Evolutionary conservation across 2,888 invertebrate genomes (phyloP), one percentile per base, ranked within the genome.

Genomic region (Anthoptus insignis): DNA sequence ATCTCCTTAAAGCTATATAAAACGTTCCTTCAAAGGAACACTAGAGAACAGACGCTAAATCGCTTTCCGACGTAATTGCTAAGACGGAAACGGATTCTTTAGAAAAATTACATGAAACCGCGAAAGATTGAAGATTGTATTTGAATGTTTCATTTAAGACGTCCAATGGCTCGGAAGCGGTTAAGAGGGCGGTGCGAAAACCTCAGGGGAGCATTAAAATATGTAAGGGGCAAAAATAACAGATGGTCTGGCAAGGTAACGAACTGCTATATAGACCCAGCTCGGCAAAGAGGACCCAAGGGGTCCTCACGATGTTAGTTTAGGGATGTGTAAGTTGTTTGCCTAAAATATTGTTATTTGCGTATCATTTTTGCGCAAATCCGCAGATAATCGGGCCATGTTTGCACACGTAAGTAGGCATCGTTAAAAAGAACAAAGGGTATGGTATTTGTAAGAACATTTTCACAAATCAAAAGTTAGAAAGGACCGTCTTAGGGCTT

Each of bases 151-250:
- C 82, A 87, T 89, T 88, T 86, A 84, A 83, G 77, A 79, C 82
- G 81, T 71, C 83, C 87, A 89, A 86, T 87, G 85, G 88, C 77
- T 86, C 80, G 87, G 85, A 89, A 90, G 85, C 78, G 78, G 84
- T 83, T 86, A 81, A 85, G 81, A 81, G 80, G 79, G 81, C 75
- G 78, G 82, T 77, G 80, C 79, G 81, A 72, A 80, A 79, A 78
- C 75, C 81, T 81, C 87, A 82, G 47, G 86, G 84, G 89, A 76
- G 83, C 89, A 87, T 88, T 91, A 89, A 90, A 91, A 88, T 89
- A 88, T 89, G 87, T 89, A 87, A 87, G 86, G 85, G 88, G 82
- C 81, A 88, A 88, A 91, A 88, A 91, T 91, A 91, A 92, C 89
- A 88, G 87, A 91, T 89, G 89, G 86, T 82, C 83, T 81, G 79